Base-by-base conservation (phyloP, 2,113 vertebrate genomes). In the Pangasianodon hypophthalmus region DNA sequence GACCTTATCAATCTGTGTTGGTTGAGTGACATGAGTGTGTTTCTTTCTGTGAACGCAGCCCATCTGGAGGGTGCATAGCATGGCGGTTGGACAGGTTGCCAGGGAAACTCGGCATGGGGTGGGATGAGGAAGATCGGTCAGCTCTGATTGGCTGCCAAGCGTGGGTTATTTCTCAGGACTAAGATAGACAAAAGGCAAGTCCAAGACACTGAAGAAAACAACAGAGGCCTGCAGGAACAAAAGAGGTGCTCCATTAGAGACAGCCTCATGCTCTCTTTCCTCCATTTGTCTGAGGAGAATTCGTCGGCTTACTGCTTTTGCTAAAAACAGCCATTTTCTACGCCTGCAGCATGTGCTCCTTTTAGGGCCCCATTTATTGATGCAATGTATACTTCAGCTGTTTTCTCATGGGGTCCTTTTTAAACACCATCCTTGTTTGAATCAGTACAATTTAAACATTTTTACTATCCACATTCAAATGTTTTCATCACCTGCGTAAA, bases 11-110 rank as follows among this genome's bases (percentile, higher is more conserved):
- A 44, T 62, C 82, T 84, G 56, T 52, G 41, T 62, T 67, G 85
- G 48, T 86, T 91, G 89, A 92, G 80, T 84, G 90, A 91, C 91
- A 92, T 19, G 87, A 90, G 87, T 88, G 87, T 83, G 69, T 88
- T 88, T 92, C 91, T 91, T 90, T 90, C 73, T 67, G 85, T 81
- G 91, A 91, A 87, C 52, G 80, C 86, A 92, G 89, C 92, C 93
- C 93, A 93, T 93, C 92, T 93, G 92, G 89, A 93, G 91, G 82
- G 88, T 37, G 88, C 93, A 93, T 94, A 92, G 92, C 93, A 93
- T 91, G 93, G 89, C 71, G 88, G 92, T 89, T 88, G 87, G 91
- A 93, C 89, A 93, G 91, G 93, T 94, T 94, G 93, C 93, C 91
- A 93, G 82, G 93, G 93, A 92, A 94, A 94, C 93, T 93, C 91